phyloP scores from a whole-genome alignment of 2,797 vertebrate genomes.

The Sciurus carolinensis region DNA sequence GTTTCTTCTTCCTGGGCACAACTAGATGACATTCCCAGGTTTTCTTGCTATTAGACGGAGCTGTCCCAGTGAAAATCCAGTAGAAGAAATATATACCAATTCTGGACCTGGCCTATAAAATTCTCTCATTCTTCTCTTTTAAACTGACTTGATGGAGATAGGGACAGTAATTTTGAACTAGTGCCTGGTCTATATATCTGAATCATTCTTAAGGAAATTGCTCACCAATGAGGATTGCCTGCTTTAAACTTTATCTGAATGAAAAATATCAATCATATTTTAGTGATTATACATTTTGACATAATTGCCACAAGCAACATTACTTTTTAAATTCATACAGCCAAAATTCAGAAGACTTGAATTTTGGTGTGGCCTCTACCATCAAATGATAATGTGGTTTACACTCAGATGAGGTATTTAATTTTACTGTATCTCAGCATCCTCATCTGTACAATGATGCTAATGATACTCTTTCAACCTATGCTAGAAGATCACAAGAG shows the following conservation, averaged over 20 bases:
- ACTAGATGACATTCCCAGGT: neutral
- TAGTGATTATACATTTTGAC: neutral
- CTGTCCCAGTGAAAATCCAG: neutral
- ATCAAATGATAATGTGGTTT: neutral
- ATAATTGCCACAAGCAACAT: neutral
- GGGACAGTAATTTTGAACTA: neutral
- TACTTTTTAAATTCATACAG: neutral
- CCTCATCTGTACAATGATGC: neutral
- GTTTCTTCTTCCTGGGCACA: neutral
- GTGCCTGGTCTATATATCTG: neutral
- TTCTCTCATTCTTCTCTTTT: neutral
- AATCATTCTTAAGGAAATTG: neutral
- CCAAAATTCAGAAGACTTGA: neutral
- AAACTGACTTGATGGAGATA: neutral
- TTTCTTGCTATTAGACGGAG: neutral
- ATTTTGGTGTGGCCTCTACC: neutral
- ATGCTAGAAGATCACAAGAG: neutral
- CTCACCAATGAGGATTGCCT: neutral
- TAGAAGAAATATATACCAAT: neutral
- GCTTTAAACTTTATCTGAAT: neutral
- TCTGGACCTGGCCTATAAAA: neutral
- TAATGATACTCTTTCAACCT: conserved; percentile 10
- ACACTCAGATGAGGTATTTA: neutral
- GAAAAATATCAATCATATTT: neutral
- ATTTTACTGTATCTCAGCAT: conserved; percentile 16